Base-by-base conservation (phyloP, 2,888 invertebrate species). In the Corbicula japonica region DNA sequence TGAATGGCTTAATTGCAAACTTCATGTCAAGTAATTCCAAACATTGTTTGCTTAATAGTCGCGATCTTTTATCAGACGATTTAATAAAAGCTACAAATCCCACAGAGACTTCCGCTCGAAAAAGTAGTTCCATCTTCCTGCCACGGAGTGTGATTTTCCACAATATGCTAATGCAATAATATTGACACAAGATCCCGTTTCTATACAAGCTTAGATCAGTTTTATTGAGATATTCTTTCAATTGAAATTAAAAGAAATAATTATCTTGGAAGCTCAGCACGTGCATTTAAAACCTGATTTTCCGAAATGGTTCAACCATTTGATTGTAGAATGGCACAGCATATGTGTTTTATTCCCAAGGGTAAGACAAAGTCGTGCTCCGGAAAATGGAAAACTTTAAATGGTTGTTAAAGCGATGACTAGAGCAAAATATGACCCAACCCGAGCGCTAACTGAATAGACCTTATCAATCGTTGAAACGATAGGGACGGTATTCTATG, bases 101-200 rank as follows among this genome's bases (percentile, higher is more conserved):
- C 71, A 61, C 46, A 5, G 79, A 74, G 79, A 79, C 71, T 56
- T 71, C 63, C 68, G 72, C 56, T 54, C 62, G 56, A 75, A 74
- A 79, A 79, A 79, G 66, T 79, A 79, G 79, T 79, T 66, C 75
- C 60, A 71, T 52, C 35, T 38, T 48, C 46, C 52, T 34, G 61
- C 54, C 44, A 68, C 60, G 71, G 75, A 60, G 70, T 71, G 61
- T 71, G 71, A 70, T 66, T 79, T 79, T 71, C 66, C 71, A 80
- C 76, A 80, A 80, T 80, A 80, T 72, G 80, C 76, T 80, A 80
- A 80, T 80, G 80, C 63, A 80, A 80, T 80, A 76, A 76, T 80
- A 72, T 80, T 80, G 80, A 80, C 80, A 76, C 72, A 68, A 66
- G 68, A 41, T 80, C 79, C 46, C 63, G 44, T 76, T 80, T 72